Conservation (phyloP, 2,888 invertebrate species). For the Syritta pipiens region DNA sequence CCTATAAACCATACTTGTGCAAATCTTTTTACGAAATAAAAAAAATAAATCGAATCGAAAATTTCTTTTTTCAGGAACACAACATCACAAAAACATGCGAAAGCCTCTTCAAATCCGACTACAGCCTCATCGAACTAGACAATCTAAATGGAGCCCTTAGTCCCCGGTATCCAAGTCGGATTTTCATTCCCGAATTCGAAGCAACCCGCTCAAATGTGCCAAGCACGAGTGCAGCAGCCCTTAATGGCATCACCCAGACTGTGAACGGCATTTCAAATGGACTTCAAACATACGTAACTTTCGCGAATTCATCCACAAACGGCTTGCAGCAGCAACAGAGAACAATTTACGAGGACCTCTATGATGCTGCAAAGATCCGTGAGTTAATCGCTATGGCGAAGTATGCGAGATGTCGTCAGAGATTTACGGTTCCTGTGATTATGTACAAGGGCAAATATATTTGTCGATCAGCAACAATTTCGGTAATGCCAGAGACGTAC, state of each 20-base stretch:
- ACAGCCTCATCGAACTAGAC: conserved; percentile 83
- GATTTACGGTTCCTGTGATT: conserved; percentile 89
- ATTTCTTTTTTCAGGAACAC: conserved; percentile 80
- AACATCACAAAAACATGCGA: conserved; percentile 83
- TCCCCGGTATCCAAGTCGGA: conserved; percentile 85
- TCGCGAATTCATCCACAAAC: conserved; percentile 73
- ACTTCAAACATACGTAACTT: conserved; percentile 75
- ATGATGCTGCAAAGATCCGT: conserved; percentile 82
- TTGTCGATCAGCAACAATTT: conserved; percentile 87
- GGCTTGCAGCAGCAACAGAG: conserved; percentile 75
- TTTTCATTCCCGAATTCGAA: conserved; percentile 84
- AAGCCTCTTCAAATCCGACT: conserved; percentile 84
- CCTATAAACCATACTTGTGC: too few species aligned
- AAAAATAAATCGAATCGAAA: too few species aligned
- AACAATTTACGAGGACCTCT: conserved; percentile 82
- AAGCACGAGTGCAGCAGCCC: conserved; percentile 72
- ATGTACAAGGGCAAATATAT: conserved; percentile 86
- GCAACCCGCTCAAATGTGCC: conserved; percentile 74
- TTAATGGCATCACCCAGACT: too few species aligned
- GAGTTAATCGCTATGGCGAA: conserved; percentile 85
- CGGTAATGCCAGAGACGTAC: conserved; percentile 87
- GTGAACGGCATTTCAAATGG: conserved; percentile 69
- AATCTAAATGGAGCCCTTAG: conserved; percentile 85
- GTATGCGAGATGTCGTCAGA: conserved; percentile 86
- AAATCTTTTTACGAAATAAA: too few species aligned